Base-by-base conservation (phyloP, 2,888 invertebrate species). In the Phyto melanocephala region DNA sequence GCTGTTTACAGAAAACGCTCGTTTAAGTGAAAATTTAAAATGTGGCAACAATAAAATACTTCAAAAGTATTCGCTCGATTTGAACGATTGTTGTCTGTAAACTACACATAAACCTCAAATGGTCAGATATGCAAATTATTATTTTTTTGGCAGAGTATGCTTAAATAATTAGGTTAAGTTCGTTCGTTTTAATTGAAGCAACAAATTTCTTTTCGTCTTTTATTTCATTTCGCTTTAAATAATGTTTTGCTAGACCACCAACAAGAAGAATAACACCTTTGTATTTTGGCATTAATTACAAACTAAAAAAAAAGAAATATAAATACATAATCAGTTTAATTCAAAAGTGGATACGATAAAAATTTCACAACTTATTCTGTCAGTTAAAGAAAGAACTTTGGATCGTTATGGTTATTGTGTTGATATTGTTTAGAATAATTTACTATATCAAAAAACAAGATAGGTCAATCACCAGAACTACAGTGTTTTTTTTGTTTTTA, bases 151-250 rank as follows among this genome's bases (percentile, higher is more conserved):
- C 28, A 33, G 15, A 45, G 22, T 45, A 33, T 70, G 58, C 58
- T 45, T 40, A 58, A 45, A 58, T 20, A 70, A 35, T 45, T 56
- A 24, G 70, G 70, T 56, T 56, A 70, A 68, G 54, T 68, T 68
- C 42, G 40, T 37, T 56, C 1, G 22, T 5, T 47, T 20, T 47
- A 17, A 35, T 7, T 35, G 20, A 60, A 58, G 7, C 47, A 60
- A 45, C 33, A 24, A 28, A 50, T 54, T 24, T 67, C 22, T 37
- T 47, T 63, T 63, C 33, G 28, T 63, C 52, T 52, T 37, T 20
- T 3, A 24, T 28, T 52, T 62, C 40, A 22, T 63, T n/a, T 6
- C 68, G n/a, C 33, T 42, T 54, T 54, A n/a, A n/a, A n/a, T 13
- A 71, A 52, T 24, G 62, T 17, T 33, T 28, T 5, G n/a, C 75